Evolutionary conservation across 2,113 vertebrate species (phyloP).

Genomic region (Malurus alboscapulatus): DNA sequence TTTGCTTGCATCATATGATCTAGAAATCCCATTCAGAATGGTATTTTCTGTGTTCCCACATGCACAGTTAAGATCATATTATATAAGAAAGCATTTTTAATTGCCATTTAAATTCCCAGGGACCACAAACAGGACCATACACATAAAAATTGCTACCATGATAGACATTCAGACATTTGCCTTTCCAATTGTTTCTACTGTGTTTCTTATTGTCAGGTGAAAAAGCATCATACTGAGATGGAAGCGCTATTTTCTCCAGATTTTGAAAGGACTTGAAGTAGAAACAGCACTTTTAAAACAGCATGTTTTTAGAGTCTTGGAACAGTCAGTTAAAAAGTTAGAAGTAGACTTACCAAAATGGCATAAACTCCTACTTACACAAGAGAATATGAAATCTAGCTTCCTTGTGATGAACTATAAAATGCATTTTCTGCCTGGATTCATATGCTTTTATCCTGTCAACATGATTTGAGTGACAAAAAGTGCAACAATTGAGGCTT

Average conservation of each 20-base stretch:
- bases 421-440: neutral
- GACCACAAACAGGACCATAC: neutral
- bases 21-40: neutral
- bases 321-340: neutral
- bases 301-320: neutral
- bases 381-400: neutral
- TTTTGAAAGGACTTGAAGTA: neutral
- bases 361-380: neutral
- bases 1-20: neutral
- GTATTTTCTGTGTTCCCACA: neutral
- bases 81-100: neutral
- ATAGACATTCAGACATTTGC: neutral
- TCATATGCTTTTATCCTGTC: neutral
- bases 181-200: neutral
- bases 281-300: neutral
- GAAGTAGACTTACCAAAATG: neutral
- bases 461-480: neutral
- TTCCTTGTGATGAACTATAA: neutral
- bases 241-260: neutral
- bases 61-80: neutral
- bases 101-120: neutral
- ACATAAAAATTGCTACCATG: rapidly evolving
- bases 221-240: neutral
- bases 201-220: neutral
- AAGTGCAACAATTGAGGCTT: neutral